phyloP scores from a whole-genome alignment of 2,113 vertebrate genomes.

The Paramisgurnus dabryanus region DNA sequence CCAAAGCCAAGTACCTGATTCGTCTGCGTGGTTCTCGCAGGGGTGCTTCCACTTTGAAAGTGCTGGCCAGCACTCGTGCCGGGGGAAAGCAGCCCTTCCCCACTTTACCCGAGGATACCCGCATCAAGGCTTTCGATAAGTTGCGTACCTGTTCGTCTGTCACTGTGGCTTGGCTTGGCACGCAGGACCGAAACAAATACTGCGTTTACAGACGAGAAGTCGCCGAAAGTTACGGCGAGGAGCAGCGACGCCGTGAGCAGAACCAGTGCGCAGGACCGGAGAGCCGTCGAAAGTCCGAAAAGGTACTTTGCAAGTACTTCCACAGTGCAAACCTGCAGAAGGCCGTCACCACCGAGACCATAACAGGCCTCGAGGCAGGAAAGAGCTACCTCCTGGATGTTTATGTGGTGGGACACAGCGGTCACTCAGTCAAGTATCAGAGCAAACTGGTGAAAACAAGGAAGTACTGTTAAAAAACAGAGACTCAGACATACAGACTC shows the following conservation, averaged over 20 bases:
- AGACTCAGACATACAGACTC: constrained; percentile 67
- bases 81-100: constrained; percentile 92
- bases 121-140: constrained; percentile 96
- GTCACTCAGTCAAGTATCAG: constrained; percentile 96
- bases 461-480: constrained; percentile 87
- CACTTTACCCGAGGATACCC: constrained; percentile 89
- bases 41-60: constrained; percentile 87
- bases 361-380: constrained; percentile 87
- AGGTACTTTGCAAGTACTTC: constrained; percentile 98
- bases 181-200: constrained; percentile 95
- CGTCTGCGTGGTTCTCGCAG: constrained; percentile 89
- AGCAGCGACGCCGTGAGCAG: constrained; percentile 87
- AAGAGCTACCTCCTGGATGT: constrained; percentile 96
- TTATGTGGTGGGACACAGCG: constrained; percentile 91
- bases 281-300: constrained; percentile 88
- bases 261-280: constrained; percentile 95
- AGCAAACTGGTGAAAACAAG: constrained; percentile 98
- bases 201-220: constrained; percentile 95
- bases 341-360: constrained; percentile 95
- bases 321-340: constrained; percentile 94
- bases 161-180: constrained; percentile 96
- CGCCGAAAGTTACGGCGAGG: constrained; percentile 81
- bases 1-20: constrained; percentile 93
- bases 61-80: constrained; percentile 85
- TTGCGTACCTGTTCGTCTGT: constrained; percentile 91